Conservation (phyloP, 2,797 vertebrate genomes). For the Phrynocephalus guinanensis region DNA sequence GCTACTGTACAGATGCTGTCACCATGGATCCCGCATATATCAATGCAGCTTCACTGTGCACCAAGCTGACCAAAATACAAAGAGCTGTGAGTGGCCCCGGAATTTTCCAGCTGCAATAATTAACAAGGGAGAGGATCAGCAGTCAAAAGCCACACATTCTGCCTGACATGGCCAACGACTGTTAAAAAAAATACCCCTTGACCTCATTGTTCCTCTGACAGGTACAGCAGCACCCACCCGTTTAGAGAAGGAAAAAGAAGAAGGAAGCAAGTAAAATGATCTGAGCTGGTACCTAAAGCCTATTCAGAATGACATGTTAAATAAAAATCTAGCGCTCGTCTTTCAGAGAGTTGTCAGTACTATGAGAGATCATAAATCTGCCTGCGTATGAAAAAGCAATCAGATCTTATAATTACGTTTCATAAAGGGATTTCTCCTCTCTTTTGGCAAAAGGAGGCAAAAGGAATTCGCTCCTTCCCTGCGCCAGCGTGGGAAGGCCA, state of each 20-base stretch:
- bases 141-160: constrained; percentile 28
- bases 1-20: no score
- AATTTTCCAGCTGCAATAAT: constrained; percentile 37
- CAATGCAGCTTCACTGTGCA: not conserved
- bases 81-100: not conserved
- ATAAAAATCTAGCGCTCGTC: constrained; percentile 8
- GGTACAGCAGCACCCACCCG: not conserved
- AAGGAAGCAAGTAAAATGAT: constrained; percentile 30
- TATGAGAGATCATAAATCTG: constrained; percentile 42
- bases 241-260: constrained; percentile 30
- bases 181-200: not conserved
- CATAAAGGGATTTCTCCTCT: constrained; percentile 30
- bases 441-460: constrained; percentile 15
- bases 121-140: constrained; percentile 4
- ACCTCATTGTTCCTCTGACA: constrained; percentile 5
- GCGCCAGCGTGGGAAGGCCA: constrained; percentile 60
- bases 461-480: constrained; percentile 8
- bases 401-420: constrained; percentile 52
- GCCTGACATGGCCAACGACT: not conserved
- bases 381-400: constrained; percentile 54
- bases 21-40: not conserved
- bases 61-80: rapidly evolving
- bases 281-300: constrained; percentile 37
- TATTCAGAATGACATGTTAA: constrained; percentile 20
- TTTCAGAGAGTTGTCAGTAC: constrained; percentile 48